Evolutionary conservation across 2,888 invertebrate genomes (phyloP).

Genomic region (Pyrrhosoma nymphula): DNA sequence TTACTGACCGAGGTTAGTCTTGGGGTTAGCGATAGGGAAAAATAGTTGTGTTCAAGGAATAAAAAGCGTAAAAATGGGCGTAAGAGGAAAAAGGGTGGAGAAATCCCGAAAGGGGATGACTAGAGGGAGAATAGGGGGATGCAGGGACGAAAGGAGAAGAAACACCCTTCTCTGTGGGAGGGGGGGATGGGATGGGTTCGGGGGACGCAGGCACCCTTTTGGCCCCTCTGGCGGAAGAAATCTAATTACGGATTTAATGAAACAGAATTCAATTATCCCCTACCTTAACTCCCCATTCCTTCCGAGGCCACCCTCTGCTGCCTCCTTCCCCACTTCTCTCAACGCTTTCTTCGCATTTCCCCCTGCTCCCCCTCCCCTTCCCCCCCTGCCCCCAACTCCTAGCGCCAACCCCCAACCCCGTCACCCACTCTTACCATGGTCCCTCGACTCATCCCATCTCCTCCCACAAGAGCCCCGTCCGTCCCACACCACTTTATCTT

Average conservation of each 20-base stretch:
- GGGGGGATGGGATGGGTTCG: neutral
- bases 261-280: slow-evolving; percentile 66
- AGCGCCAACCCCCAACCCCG: neutral
- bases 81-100: no score
- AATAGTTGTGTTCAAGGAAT: no score
- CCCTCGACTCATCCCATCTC: neutral
- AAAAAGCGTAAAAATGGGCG: no score
- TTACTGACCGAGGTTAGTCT: no score
- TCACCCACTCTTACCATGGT: no score
- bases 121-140: no score
- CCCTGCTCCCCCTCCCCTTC: no score
- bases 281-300: slow-evolving; percentile 37
- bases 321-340: slow-evolving; percentile 13
- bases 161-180: neutral
- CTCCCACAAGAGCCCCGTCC: neutral
- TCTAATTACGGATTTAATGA: slow-evolving; percentile 67
- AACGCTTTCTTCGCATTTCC: neutral
- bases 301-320: neutral
- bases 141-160: no score
- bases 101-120: neutral
- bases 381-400: neutral
- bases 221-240: slow-evolving; percentile 58
- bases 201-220: neutral
- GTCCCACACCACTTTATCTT: neutral
- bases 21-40: no score